Conservation (phyloP, 2,888 invertebrate species). For the Lasioglossum pauxillum region DNA sequence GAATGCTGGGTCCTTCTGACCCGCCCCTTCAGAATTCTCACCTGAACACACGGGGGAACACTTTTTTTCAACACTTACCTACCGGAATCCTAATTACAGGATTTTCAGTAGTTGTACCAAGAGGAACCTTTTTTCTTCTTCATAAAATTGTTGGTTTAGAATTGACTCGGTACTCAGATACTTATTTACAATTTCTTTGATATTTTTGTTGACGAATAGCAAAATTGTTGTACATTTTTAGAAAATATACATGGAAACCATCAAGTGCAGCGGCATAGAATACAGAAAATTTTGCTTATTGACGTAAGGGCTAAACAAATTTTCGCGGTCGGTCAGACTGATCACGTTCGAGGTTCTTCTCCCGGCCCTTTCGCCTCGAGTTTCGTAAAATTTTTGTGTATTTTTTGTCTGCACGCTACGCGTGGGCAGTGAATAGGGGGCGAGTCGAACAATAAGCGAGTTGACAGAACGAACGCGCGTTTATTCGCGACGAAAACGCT, state of each 20-base stretch:
- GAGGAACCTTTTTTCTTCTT: no score
- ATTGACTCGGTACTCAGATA: no score
- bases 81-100: not conserved
- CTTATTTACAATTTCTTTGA: no score
- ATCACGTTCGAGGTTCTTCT: not conserved
- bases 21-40: not conserved
- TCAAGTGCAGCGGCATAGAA: not conserved
- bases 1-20: not conserved
- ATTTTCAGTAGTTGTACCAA: no score
- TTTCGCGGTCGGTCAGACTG: not conserved
- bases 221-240: no score
- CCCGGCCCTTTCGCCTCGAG: not conserved
- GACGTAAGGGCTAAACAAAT: not conserved
- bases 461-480: slow-evolving; percentile 48
- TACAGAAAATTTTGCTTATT: not conserved
- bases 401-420: not conserved
- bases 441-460: slow-evolving; percentile 35
- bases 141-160: no score
- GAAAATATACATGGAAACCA: no score
- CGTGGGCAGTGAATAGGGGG: not conserved
- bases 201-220: no score
- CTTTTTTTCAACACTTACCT: no score
- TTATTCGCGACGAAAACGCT: slow-evolving; percentile 34
- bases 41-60: not conserved
- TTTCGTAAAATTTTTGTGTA: not conserved